Conservation (phyloP, 2,113 vertebrate genomes). For the Trematomus loennbergii region DNA sequence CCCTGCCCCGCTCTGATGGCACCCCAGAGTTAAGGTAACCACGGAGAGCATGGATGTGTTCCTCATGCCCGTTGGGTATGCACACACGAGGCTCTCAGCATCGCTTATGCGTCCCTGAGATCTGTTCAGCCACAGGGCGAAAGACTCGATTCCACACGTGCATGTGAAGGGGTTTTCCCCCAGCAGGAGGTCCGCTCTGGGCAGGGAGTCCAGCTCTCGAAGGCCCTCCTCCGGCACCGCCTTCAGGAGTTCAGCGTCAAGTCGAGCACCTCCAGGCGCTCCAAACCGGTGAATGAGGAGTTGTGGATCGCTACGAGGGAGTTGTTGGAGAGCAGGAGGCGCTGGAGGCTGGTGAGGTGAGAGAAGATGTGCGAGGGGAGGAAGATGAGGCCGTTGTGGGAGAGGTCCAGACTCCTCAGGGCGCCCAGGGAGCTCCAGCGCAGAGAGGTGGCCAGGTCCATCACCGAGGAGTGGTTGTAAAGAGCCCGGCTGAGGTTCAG, state of each 20-base stretch:
- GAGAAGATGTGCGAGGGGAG: constrained; percentile 68
- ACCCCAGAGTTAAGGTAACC: constrained; percentile 71
- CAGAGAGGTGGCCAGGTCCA: constrained; percentile 68
- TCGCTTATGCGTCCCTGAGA: constrained; percentile 75
- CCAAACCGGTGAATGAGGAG: constrained; percentile 77
- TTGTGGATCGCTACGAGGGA: constrained; percentile 84
- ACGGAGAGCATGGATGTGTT: constrained; percentile 78
- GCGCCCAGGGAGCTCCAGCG: constrained; percentile 65
- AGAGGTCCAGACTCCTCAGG: constrained; percentile 75
- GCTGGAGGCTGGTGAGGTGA: constrained; percentile 51
- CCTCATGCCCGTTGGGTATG: constrained; percentile 76
- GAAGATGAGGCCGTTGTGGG: constrained; percentile 72
- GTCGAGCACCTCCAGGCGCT: constrained; percentile 81
- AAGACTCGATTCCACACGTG: constrained; percentile 82
- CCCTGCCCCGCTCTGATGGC: constrained; percentile 65
- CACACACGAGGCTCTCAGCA: constrained; percentile 69
- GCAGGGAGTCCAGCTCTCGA: constrained; percentile 77
- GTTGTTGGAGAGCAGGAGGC: constrained; percentile 84
- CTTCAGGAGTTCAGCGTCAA: constrained; percentile 82
- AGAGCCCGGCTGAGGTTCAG: constrained; percentile 86
- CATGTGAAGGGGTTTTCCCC: constrained; percentile 83
- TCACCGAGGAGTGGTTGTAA: constrained; percentile 78
- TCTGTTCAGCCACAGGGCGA: constrained; percentile 82
- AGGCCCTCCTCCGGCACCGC: constrained; percentile 77
- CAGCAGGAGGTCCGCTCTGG: constrained; percentile 69